phyloP scores from a whole-genome alignment of 2,113 vertebrate species.

The Pleuronectes platessa region DNA sequence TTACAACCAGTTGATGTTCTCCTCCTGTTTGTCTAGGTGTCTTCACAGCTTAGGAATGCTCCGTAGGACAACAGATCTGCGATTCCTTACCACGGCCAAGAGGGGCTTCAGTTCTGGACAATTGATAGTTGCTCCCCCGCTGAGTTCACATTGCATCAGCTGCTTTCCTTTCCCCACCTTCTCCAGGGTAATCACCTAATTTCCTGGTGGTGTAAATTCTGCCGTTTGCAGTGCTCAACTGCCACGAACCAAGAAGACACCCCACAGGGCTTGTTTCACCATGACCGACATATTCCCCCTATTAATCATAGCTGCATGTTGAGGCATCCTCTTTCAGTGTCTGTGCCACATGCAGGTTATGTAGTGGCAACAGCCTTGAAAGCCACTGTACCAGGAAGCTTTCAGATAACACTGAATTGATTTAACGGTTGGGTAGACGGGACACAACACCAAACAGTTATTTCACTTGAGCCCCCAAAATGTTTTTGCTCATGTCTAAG shows the following conservation, averaged over 20 bases:
- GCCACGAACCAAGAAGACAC: constrained; percentile 31
- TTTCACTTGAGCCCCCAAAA: background rate
- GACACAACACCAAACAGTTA: background rate
- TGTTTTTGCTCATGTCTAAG: background rate
- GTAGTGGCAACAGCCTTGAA: constrained; percentile 6
- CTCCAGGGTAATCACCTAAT: constrained; percentile 68
- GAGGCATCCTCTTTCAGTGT: constrained; percentile 26
- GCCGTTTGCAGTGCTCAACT: constrained; percentile 11
- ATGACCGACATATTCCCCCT: background rate
- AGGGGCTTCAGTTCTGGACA: constrained; percentile 30
- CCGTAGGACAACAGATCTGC: constrained; percentile 24
- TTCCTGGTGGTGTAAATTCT: constrained; percentile 68
- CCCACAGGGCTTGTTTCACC: constrained; percentile 31
- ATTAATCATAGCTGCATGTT: constrained; percentile 32
- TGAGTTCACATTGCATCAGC: constrained; percentile 57
- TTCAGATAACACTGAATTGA: constrained; percentile 11
- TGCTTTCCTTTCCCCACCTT: constrained; percentile 37
- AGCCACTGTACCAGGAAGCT: background rate
- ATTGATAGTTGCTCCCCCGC: constrained; percentile 69
- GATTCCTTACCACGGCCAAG: constrained; percentile 6
- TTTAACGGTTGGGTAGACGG: constrained; percentile 33
- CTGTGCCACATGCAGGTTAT: constrained; percentile 26
- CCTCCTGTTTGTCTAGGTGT: constrained; percentile 1
- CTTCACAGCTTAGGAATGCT: constrained; percentile 48
- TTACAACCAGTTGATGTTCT: constrained; percentile 24